Evolutionary conservation across 2,888 invertebrate genomes (phyloP), one percentile per base, ranked within the genome.

Genomic region (Syrista parreyssii): DNA sequence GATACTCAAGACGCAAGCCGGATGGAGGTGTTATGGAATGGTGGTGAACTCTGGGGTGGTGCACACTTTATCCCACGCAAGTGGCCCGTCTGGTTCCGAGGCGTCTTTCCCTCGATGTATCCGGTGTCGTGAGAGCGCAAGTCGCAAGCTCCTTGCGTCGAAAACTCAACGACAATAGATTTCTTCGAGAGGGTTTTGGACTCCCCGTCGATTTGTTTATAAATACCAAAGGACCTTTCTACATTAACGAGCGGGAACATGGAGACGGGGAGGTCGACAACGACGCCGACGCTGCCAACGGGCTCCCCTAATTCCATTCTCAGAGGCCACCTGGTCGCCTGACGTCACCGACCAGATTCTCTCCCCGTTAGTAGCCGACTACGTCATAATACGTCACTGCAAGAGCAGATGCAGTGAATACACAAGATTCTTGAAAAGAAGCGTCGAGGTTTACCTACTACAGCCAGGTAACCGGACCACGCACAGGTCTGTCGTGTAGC

Each of bases 361-460:
- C 82, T 81, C 80, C 80, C 86, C 86, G 87, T 87, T 88, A 88
- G 74, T 79, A 79, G 73, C 77, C 69, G 74, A 35, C 73, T 78
- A 83, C 84, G 85, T 86, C 84, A 83, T 82, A 84, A 84, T 85
- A 87, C 88, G 88, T 88, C 87, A 88, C 84, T 74, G 15, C 40
- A 75, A 77, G 34, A 75, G 77, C 86, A 86, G 86, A 85, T 87
- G 84, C 79, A 4, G 1, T 15, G 12, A 40, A 6, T 15, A 4
- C 40, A 40, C 6, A 40, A 40, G 15, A 40, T 15, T 40, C 40
- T 40, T 15, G 15, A 40, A 40, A 40, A 40, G 40, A 40, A 15
- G 1, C 40, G 40, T 6, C 40, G 40, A 40, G 40, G 40, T 40
- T 40, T 40, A 40, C 40, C 40, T 40, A 40, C 40, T 40, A 4